Evolutionary conservation across 2,888 invertebrate species (phyloP).

Genomic region (Athalia cordata): DNA sequence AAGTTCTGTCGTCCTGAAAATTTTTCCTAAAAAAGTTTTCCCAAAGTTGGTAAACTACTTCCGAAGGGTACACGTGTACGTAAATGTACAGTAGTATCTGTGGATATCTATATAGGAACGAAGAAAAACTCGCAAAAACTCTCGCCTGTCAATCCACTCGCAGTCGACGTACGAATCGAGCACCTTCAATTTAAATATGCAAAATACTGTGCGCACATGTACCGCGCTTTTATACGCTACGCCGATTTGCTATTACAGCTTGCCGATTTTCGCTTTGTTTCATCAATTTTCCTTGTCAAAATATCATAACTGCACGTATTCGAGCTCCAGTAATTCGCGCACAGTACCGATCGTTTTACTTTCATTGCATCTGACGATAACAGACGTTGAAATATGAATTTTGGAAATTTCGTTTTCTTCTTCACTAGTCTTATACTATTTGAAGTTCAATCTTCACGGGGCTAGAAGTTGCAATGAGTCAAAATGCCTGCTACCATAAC

Average conservation of each 20-base stretch:
- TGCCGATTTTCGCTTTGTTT: neutral
- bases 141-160: conserved; percentile 59
- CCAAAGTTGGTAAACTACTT: conserved; percentile 25
- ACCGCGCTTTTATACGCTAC: no score
- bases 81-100: neutral
- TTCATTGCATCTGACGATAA: no score
- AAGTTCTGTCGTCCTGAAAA: neutral
- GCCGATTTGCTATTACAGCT: neutral
- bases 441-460: no score
- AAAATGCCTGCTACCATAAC: no score
- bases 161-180: conserved; percentile 62
- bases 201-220: conserved; percentile 56
- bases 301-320: no score
- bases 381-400: no score
- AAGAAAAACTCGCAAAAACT: neutral
- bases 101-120: neutral
- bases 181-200: conserved; percentile 69
- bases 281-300: neutral
- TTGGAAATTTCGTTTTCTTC: no score
- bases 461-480: no score
- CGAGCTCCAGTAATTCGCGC: no score
- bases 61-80: neutral
- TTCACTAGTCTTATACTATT: no score
- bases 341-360: no score
- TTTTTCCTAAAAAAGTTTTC: neutral